Evolutionary conservation across 2,113 vertebrate species (phyloP).

Genomic region (Rhodinocichla rosea): DNA sequence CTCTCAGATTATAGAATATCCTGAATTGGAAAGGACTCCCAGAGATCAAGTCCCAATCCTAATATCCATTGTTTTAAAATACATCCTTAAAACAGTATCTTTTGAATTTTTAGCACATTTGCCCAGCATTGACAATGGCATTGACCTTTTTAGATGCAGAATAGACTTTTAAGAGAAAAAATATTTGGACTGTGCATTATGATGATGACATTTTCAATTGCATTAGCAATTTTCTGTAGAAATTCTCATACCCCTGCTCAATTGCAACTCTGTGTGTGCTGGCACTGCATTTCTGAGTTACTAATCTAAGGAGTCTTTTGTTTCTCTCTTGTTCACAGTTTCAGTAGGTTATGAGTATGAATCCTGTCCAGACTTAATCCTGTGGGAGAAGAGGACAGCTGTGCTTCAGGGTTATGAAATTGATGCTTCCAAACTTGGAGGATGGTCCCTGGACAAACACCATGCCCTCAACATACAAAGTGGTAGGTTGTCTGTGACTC

Average conservation of each 20-base stretch:
- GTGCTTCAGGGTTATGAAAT: conserved; percentile 94
- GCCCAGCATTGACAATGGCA: background rate
- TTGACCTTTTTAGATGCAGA: conserved; percentile 2
- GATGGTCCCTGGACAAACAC: conserved; percentile 94
- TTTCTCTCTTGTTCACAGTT: conserved; percentile 68
- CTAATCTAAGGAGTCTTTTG: background rate
- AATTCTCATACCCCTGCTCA: background rate
- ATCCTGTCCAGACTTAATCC: conserved; percentile 94
- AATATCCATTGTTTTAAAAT: background rate
- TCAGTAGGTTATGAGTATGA: conserved; percentile 98
- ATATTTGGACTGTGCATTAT: background rate
- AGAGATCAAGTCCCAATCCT: background rate
- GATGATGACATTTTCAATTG: background rate
- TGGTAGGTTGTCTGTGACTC: conserved; percentile 73
- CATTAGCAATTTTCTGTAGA: background rate
- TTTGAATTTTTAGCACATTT: background rate
- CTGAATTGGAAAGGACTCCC: background rate
- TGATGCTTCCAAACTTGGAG: conserved; percentile 91
- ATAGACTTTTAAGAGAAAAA: background rate
- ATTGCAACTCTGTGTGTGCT: background rate
- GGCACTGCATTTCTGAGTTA: background rate
- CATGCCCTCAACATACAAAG: conserved; percentile 97
- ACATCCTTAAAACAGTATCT: background rate
- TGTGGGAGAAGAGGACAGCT: conserved; percentile 97
- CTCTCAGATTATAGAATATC: background rate